Conservation (phyloP, 2,113 vertebrate species). For the Ceyx margarethae region DNA sequence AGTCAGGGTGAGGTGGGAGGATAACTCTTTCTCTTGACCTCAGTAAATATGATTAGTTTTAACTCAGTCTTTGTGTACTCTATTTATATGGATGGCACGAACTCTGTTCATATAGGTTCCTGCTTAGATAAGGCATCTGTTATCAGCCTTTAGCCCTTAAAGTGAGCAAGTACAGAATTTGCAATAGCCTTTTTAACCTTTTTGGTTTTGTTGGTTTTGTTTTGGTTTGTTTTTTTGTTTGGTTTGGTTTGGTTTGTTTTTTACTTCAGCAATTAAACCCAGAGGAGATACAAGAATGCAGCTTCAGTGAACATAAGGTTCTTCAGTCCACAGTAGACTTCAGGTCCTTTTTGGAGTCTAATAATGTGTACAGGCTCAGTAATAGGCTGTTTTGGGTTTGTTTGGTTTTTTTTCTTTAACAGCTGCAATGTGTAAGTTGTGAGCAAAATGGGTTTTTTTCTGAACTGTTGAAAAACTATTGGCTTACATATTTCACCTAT, state of each 20-base stretch:
- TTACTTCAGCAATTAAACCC: not conserved
- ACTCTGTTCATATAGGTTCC: not conserved
- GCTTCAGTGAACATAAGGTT: not conserved
- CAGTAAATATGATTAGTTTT: not conserved
- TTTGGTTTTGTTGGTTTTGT: not conserved
- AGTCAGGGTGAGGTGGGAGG: not conserved
- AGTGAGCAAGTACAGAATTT: not conserved
- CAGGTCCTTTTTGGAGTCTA: not conserved
- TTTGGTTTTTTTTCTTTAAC: not conserved
- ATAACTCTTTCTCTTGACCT: not conserved
- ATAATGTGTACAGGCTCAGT: not conserved
- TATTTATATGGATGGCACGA: not conserved
- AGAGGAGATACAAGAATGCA: not conserved
- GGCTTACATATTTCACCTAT: not conserved
- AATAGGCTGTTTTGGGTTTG: not conserved
- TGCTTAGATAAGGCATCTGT: not conserved
- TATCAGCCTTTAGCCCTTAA: not conserved
- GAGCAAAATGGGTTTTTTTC: not conserved
- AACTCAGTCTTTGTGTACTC: not conserved
- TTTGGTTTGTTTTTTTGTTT: too few relatives aligned
- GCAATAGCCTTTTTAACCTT: not conserved
- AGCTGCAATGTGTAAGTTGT: not conserved
- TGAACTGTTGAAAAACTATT: not conserved
- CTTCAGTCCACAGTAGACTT: not conserved
- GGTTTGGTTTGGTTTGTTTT: not conserved